A percentile compares a stretch with the other conserved stretches of the same genome.
phyloP scores from a whole-genome alignment of 2,797 vertebrate genomes.

The Coluber constrictor region DNA sequence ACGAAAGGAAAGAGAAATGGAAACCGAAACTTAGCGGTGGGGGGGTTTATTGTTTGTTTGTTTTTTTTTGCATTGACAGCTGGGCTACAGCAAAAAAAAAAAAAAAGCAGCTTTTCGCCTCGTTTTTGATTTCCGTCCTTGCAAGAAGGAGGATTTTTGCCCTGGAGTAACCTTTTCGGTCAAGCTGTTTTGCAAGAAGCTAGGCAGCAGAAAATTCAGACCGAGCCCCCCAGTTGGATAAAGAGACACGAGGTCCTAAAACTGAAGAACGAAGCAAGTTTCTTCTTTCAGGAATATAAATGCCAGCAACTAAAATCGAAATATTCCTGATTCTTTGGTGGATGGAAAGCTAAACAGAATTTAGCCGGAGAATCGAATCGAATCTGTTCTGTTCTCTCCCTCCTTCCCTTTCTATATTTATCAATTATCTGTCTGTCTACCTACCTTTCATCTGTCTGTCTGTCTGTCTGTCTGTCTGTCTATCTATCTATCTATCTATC shows the following conservation, averaged over 20 bases:
- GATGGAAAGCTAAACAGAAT: not conserved
- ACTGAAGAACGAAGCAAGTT: not conserved
- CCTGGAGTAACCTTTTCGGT: not conserved
- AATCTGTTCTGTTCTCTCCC: not conserved
- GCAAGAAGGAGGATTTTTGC: not conserved
- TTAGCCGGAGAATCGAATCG: not conserved
- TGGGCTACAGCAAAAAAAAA: rapidly evolving
- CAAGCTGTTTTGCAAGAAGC: not conserved
- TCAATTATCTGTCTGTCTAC: too few species aligned
- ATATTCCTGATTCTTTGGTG: not conserved
- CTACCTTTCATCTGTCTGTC: too few species aligned
- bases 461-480: too few species aligned
- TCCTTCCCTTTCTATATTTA: not conserved
- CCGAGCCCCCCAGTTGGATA: not conserved
- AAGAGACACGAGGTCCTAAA: not conserved
- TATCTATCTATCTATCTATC: too few species aligned
- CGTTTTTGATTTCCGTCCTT: not conserved
- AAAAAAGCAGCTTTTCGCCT: too few species aligned
- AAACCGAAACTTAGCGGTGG: not conserved
- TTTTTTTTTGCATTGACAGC: not conserved
- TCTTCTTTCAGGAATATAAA: not conserved
- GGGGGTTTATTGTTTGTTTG: too few species aligned
- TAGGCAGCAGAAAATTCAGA: not conserved
- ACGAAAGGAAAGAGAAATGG: not conserved
- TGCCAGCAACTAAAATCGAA: not conserved